These are phyloP conservation scores for Melanchra persicariae DNA, from an alignment of 2,888 invertebrate genomes.

Conservation along the genomic window DNA sequence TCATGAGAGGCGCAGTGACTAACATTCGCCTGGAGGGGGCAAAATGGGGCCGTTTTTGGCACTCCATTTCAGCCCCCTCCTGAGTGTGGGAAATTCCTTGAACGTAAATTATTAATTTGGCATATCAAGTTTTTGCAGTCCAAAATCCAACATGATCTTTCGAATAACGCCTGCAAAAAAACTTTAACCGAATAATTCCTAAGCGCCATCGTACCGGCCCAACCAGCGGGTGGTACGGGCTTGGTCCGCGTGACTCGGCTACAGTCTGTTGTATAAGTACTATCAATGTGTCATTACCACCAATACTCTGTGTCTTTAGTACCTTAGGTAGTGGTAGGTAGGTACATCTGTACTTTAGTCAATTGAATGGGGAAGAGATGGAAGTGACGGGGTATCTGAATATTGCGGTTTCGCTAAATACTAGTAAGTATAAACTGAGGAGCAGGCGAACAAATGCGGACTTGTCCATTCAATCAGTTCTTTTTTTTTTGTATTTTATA, in stretches of 20 bases:
- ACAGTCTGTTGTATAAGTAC: constrained; percentile 44
- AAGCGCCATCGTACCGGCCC: constrained; percentile 53
- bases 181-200: neutral
- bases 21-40: too few relatives aligned
- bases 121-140: too few relatives aligned
- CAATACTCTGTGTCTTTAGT: constrained; percentile 33
- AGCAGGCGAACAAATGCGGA: too few relatives aligned
- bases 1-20: too few relatives aligned
- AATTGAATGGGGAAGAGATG: constrained; percentile 2
- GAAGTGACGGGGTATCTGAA: neutral
- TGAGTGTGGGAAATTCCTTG: too few relatives aligned
- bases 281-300: constrained; percentile 54
- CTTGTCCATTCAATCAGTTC: too few relatives aligned
- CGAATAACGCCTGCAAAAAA: neutral
- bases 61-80: too few relatives aligned
- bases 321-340: constrained; percentile 10
- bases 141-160: neutral
- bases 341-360: neutral
- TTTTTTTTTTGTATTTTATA: too few relatives aligned
- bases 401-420: too few relatives aligned
- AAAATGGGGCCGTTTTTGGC: too few relatives aligned
- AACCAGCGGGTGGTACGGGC: constrained; percentile 65
- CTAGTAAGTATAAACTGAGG: too few relatives aligned
- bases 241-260: constrained; percentile 57
- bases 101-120: too few relatives aligned